phyloP scores from a whole-genome alignment of 2,113 vertebrate genomes.

The Pleuronectes platessa region DNA sequence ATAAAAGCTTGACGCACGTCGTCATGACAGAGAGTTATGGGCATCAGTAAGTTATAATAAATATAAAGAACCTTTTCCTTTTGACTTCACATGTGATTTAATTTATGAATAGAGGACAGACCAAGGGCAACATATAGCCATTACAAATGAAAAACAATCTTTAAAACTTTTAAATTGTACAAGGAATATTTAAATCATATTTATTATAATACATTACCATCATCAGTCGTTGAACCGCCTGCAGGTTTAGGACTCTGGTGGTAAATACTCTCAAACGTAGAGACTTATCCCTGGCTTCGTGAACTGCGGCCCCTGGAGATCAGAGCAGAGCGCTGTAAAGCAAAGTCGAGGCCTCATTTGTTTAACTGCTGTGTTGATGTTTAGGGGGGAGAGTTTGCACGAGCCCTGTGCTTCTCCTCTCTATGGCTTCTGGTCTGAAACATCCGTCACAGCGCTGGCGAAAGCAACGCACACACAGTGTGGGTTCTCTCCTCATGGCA shows the following conservation, averaged over 20 bases:
- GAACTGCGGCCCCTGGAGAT: conserved; percentile 40
- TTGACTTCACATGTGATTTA: not conserved
- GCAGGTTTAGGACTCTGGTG: conserved; percentile 10
- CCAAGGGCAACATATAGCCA: too few relatives aligned
- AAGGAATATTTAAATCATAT: conserved; percentile 7
- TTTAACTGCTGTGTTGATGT: conserved; percentile 80
- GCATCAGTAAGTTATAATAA: conserved; percentile 25
- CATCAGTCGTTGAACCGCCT: conserved; percentile 9
- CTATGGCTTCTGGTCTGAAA: conserved; percentile 73
- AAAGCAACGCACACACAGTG: conserved; percentile 75
- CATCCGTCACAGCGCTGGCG: conserved; percentile 75
- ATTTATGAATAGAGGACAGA: too few relatives aligned
- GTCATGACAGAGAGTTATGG: conserved; percentile 1
- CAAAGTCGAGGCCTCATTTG: conserved; percentile 69
- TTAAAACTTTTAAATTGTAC: too few relatives aligned
- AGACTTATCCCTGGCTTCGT: conserved; percentile 18
- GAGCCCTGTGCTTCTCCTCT: conserved; percentile 69
- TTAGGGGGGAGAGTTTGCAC: conserved; percentile 74
- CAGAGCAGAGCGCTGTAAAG: conserved; percentile 50
- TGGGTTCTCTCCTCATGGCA: conserved; percentile 64
- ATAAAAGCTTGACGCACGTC: conserved; percentile 78
- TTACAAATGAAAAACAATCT: too few relatives aligned
- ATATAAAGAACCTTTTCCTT: conserved; percentile 33
- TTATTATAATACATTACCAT: not conserved
- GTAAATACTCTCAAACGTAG: conserved; percentile 31